Percentiles rank a stretch among this genome's conserved stretches.
phyloP scores from a whole-genome alignment of 2,888 invertebrate genomes.

The Synanthedon tipuliformis region DNA sequence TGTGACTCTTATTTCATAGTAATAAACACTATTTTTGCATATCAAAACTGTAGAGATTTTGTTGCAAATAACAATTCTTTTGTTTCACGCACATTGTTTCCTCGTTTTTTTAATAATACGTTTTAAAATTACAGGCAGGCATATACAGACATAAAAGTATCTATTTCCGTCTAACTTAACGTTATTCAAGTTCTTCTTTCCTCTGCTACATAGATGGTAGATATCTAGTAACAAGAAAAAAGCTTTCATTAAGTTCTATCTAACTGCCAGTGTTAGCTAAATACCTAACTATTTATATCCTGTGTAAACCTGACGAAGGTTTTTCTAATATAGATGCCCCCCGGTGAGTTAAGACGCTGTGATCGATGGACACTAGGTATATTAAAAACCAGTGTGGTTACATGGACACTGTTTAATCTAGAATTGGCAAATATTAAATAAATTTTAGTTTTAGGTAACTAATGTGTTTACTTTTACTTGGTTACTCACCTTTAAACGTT shows the following conservation, averaged over 20 bases:
- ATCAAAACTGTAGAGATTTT: neutral
- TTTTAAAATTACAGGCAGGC: neutral
- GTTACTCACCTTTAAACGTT: too few species aligned
- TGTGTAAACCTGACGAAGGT: slow-evolving; percentile 44
- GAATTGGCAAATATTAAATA: too few species aligned
- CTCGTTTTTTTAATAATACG: neutral
- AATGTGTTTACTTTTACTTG: too few species aligned
- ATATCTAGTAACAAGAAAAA: too few species aligned
- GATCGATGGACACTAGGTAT: slow-evolving; percentile 56
- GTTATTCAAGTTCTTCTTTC: too few species aligned
- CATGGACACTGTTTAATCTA: slow-evolving; percentile 18
- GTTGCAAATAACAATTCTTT: neutral
- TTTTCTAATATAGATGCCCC: slow-evolving; percentile 65
- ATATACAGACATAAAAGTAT: too few species aligned
- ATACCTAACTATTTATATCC: neutral
- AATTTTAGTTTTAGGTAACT: too few species aligned
- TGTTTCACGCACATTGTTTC: neutral
- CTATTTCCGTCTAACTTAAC: too few species aligned
- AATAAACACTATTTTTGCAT: slow-evolving; percentile 8
- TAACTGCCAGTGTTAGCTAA: neutral
- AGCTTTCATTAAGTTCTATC: neutral
- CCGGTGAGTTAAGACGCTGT: slow-evolving; percentile 52
- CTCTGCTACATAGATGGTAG: too few species aligned
- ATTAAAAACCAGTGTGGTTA: slow-evolving; percentile 62
- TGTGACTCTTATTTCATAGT: slow-evolving; percentile 10